Evolutionary conservation across 1,140 invertebrate genomes (phyloP), one percentile per base, ranked within the genome.

Genomic region (Lerema accius): DNA sequence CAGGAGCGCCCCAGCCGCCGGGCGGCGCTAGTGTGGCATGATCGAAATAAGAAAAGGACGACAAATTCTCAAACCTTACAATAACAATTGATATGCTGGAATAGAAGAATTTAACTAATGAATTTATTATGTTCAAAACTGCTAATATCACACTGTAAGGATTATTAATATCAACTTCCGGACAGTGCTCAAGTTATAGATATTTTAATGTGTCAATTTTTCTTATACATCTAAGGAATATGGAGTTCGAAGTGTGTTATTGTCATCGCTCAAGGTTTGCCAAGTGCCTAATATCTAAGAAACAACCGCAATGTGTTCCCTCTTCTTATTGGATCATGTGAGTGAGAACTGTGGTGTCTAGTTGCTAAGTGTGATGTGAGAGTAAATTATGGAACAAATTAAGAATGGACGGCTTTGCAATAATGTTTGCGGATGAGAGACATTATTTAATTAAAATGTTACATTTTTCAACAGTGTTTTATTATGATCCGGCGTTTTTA

Each of bases 391-490:
- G 85, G 87, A 90, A 90, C 86, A 89, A 86, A 86, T 56, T 74
- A 74, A 82, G 83, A 81, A 82, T 73, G 71, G 69, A 82, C 73
- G 78, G 78, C 79, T 81, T 86, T 83, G 71, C 83, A 84, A 84
- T 78, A 82, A 80, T 72, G 78, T 82, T 78, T 63, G 79, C 68
- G 74, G 77, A 77, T 75, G 73, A 80, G 80, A 82, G 74, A 82
- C 80, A 80, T 86, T 81, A 86, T 89, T 87, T 88, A 86, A 90
- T 85, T 80, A 86, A 80, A 85, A 86, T 78, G 86, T 89, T 90
- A 90, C 51, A 80, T 82, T 88, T 88, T 83, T 81, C 48, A 49
- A 62, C 28, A 9, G 53, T 26, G 16, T 71, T 59, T 65, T 72
- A 71, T 43, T 64, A 56, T 63, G 10, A 49, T 23, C 10, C 45